phyloP scores from a whole-genome alignment of 1,140 invertebrate genomes.

The Manduca sexta region DNA sequence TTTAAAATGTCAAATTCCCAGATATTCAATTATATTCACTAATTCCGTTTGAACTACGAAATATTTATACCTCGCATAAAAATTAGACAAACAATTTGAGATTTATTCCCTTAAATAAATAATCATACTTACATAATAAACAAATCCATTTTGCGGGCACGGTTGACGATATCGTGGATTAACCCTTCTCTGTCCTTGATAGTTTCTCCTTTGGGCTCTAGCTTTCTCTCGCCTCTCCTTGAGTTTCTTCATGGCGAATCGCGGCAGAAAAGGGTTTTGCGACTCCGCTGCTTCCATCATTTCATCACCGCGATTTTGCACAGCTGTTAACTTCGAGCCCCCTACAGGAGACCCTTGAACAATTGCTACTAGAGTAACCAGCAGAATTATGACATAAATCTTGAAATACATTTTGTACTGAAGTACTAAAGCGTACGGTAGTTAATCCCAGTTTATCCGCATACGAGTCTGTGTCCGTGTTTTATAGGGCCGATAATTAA shows the following conservation, averaged over 20 bases:
- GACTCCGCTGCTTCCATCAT: constrained; percentile 58
- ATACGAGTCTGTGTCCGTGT: constrained; percentile 13
- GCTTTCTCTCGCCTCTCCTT: constrained; percentile 44
- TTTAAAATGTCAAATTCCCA: no score
- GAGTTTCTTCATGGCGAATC: constrained; percentile 54
- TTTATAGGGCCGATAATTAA: constrained; percentile 42
- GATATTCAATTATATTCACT: no score
- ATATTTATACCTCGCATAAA: no score
- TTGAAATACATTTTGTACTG: constrained; percentile 22
- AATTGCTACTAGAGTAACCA: constrained; percentile 9
- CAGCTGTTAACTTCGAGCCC: constrained; percentile 16
- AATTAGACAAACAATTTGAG: no score
- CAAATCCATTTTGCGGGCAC: constrained; percentile 8
- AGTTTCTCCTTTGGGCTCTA: constrained; percentile 36
- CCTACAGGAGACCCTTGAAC: constrained; percentile 30
- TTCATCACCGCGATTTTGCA: constrained; percentile 19
- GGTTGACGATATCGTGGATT: constrained; percentile 5
- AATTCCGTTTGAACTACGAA: no score
- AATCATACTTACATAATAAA: constrained; percentile 31
- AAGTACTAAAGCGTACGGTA: constrained; percentile 3
- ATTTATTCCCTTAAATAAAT: constrained; percentile 2
- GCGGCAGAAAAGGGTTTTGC: constrained; percentile 53
- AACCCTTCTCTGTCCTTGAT: constrained; percentile 21
- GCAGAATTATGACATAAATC: neutral
- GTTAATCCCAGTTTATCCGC: constrained; percentile 39